Evolutionary conservation across 2,888 invertebrate species (phyloP).

Genomic region (Drosophila longiperda): DNA sequence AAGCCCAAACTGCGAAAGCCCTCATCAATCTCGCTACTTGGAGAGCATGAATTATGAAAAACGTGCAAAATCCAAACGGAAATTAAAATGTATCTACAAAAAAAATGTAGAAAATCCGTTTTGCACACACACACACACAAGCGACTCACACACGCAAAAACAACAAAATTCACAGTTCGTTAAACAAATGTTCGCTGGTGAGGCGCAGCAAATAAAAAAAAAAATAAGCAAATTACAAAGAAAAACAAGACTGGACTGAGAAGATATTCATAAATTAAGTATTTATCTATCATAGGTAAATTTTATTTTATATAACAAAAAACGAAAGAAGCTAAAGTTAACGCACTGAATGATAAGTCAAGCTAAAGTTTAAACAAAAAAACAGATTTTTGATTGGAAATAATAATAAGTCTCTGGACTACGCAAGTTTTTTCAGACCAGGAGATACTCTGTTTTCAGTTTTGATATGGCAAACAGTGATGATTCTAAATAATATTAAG

Average conservation of each 20-base stretch:
- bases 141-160: constrained; percentile 21
- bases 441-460: neutral
- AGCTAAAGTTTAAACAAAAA: neutral
- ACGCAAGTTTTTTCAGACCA: neutral
- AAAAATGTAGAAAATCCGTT: constrained; percentile 36
- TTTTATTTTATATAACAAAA: neutral
- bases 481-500: neutral
- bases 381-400: neutral
- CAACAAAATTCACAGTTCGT: constrained; percentile 75
- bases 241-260: neutral
- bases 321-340: neutral
- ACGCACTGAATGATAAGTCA: neutral
- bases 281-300: neutral
- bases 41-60: constrained; percentile 78
- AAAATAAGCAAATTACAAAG: constrained; percentile 38
- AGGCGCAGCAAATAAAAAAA: constrained; percentile 56
- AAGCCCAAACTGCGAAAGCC: constrained; percentile 51
- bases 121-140: constrained; percentile 17
- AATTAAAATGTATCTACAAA: constrained; percentile 74
- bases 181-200: constrained; percentile 66
- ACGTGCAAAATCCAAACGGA: constrained; percentile 79
- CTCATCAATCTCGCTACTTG: constrained; percentile 79
- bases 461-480: neutral
- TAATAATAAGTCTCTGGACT: neutral
- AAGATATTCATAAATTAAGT: neutral